Base-by-base conservation (phyloP, 2,888 invertebrate genomes). In the Rhagonycha fulva region DNA sequence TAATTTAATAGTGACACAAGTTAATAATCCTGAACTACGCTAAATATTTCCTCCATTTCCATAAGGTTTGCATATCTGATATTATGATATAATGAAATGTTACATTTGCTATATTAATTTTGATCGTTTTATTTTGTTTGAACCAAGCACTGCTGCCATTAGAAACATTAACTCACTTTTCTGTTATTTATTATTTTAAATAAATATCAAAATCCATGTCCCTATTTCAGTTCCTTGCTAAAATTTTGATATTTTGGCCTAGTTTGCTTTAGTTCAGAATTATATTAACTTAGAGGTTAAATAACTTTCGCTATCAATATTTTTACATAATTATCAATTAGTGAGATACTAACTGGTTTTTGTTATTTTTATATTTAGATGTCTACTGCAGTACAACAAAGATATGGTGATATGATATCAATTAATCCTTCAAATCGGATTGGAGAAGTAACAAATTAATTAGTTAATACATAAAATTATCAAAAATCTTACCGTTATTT, bases 281-380 rank as follows among this genome's bases (percentile, higher is more conserved):
- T 24, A 24, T 66, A 66, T 24, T 66, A 66, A 66, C 63, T 66
- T 66, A 0, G 63, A 66, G 63, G 63, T 24, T 66, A 66, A 66
- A 66, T 66, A 66, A 66, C 63, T 24, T 66, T 66, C 7, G n/a
- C 47, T 47, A 47, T 47, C 47, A 47, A 47, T 47, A 47, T n/a
- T 47, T 32, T 66, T 66, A 14, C 62, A 62, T 66, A 66, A 66
- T 24, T 66, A 24, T 23, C 63, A 26, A 47, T 28, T 19, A 67
- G 12, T 62, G 14, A 47, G 47, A 24, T 73, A 73, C 70, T 74
- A 70, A 74, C 70, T 73, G 30, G 24, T 70, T 72, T 68, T 63
- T 72, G 68, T 76, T 76, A 67, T 76, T 72, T 76, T 68, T 70
- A 32, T 69, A 70, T 76, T 72, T 76, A 76, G 76, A 47, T 74